phyloP scores from a whole-genome alignment of 2,797 vertebrate genomes.

The Brachyrhaphis roseni region DNA sequence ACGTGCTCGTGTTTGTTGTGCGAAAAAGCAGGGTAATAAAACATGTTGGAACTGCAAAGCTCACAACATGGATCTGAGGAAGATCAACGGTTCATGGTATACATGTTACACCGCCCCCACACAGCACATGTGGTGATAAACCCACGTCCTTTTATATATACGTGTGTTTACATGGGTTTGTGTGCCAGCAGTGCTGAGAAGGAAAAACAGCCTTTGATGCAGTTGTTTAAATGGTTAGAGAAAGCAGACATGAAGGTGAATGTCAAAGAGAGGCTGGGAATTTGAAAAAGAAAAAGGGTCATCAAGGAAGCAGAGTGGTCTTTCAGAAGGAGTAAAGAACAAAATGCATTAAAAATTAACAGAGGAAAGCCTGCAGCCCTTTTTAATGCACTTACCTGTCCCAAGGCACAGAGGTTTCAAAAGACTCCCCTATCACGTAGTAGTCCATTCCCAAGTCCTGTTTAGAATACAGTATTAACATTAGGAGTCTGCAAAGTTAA shows the following conservation, averaged over 20 bases:
- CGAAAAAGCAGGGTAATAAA: conserved; percentile 39
- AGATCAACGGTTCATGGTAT: conserved; percentile 19
- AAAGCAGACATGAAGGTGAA: conserved; percentile 62
- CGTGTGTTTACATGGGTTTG: conserved; percentile 10
- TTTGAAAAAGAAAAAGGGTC: conserved; percentile 25
- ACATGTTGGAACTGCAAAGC: conserved; percentile 48
- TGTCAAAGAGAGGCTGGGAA: conserved; percentile 49
- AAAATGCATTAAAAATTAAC: conserved; percentile 34
- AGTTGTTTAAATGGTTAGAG: conserved; percentile 45
- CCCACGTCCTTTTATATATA: conserved; percentile 7
- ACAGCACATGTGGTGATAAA: conserved; percentile 19
- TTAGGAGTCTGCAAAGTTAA: conserved; percentile 21
- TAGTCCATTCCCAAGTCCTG: conserved; percentile 98
- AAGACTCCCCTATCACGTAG: conserved; percentile 95
- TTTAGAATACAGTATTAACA: conserved; percentile 36
- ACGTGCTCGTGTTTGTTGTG: conserved; percentile 42
- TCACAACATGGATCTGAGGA: conserved; percentile 34
- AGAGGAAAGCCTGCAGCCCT: conserved; percentile 6
- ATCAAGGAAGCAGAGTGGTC: conserved; percentile 16
- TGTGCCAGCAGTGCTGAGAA: conserved; percentile 34
- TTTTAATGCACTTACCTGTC: conserved; percentile 88
- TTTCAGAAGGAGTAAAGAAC: conserved; percentile 23
- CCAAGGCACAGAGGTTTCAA: conserved; percentile 99
- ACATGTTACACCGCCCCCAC: conserved; percentile 12
- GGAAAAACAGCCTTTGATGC: conserved; percentile 43